Conservation (phyloP, 1,140 invertebrate genomes). For the Drosophila littoralis region DNA sequence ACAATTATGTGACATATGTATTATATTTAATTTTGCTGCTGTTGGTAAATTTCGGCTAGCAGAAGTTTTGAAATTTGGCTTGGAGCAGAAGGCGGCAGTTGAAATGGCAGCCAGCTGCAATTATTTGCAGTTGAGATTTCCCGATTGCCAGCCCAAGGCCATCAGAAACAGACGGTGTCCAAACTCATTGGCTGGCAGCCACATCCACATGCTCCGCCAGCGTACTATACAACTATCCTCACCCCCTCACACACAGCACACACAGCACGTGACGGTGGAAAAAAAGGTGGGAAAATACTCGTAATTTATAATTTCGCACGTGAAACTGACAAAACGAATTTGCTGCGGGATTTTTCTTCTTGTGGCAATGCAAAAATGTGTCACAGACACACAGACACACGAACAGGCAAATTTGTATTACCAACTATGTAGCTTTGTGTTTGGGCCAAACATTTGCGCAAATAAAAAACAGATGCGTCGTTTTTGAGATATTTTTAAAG, state of each 20-base stretch:
- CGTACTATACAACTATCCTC: constrained; percentile 5
- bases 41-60: not conserved
- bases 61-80: constrained; percentile 20
- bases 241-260: constrained; percentile 2
- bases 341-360: constrained; percentile 36
- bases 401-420: constrained; percentile 5
- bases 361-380: constrained; percentile 41
- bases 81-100: not conserved
- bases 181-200: constrained; percentile 60
- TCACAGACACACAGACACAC: constrained; percentile 26
- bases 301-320: constrained; percentile 80
- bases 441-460: constrained; percentile 55
- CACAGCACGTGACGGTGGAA: constrained; percentile 6
- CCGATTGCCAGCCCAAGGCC: constrained; percentile 53
- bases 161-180: constrained; percentile 76
- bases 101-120: constrained; percentile 67
- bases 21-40: not conserved
- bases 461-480: constrained; percentile 75
- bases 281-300: constrained; percentile 39
- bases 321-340: constrained; percentile 73
- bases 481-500: constrained; percentile 37
- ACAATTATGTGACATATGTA: not conserved
- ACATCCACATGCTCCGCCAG: constrained; percentile 30
- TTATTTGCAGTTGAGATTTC: constrained; percentile 72
- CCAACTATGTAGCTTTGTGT: constrained; percentile 56